Conservation (phyloP, 2,888 invertebrate genomes). For the Drosophila nigricruria region DNA sequence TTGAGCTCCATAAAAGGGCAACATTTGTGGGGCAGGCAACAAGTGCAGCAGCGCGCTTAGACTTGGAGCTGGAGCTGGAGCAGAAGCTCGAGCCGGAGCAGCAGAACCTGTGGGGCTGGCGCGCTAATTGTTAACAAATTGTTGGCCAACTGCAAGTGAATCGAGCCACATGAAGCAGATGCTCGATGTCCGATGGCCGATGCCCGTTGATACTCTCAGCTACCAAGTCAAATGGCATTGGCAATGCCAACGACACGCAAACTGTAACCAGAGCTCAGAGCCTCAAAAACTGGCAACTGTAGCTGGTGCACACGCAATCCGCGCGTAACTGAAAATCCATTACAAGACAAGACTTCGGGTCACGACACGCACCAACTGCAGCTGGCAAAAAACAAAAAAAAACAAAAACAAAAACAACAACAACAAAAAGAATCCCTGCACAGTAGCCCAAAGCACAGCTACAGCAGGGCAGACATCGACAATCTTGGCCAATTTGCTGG, state of each 20-base stretch:
- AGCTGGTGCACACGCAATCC: constrained; percentile 62
- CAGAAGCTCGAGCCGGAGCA: background rate
- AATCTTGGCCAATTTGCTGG: constrained; percentile 24
- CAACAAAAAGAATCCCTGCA: background rate
- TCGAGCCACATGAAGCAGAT: constrained; percentile 2
- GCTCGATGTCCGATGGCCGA: background rate
- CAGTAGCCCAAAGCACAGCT: constrained; percentile 29
- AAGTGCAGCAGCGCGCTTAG: constrained; percentile 57
- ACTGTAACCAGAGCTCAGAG: constrained; percentile 4
- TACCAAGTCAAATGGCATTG: constrained; percentile 16
- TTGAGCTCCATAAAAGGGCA: constrained; percentile 55
- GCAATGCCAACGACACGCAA: constrained; percentile 45
- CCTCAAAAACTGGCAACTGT: background rate
- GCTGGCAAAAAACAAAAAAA: constrained; percentile 6
- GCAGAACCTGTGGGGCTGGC: constrained; percentile 8
- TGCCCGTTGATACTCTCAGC: background rate
- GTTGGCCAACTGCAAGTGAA: constrained; percentile 58
- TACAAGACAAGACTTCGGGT: constrained; percentile 41
- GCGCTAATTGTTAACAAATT: constrained; percentile 80
- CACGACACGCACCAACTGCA: constrained; percentile 49
- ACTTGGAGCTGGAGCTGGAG: constrained; percentile 1
- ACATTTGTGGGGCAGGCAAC: constrained; percentile 30
- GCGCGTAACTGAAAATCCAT: constrained; percentile 72
- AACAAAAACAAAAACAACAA: too few relatives aligned
- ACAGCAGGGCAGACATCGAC: background rate